phyloP scores from a whole-genome alignment of 2,888 invertebrate genomes.

The Eupithecia exiguata region DNA sequence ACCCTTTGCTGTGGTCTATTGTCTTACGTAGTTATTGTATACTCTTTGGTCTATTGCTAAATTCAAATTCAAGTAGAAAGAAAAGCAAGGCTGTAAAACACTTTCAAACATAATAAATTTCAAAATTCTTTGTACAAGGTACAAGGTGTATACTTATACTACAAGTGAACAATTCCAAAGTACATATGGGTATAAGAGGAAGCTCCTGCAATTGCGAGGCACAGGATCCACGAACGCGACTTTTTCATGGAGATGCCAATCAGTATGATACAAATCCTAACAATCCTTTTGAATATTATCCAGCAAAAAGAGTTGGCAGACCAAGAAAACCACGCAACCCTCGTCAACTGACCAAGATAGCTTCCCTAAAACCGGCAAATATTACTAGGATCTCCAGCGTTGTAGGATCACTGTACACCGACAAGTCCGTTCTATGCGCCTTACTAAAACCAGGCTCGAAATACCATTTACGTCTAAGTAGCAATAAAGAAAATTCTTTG shows the following conservation, averaged over 20 bases:
- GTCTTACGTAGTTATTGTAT: too few species aligned
- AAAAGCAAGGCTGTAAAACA: not conserved
- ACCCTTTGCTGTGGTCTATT: too few species aligned
- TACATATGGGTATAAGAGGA: not conserved
- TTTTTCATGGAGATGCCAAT: not conserved
- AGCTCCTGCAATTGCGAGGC: not conserved
- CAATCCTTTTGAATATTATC: not conserved
- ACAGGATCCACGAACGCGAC: not conserved
- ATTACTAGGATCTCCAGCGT: not conserved
- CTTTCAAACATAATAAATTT: not conserved
- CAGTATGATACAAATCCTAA: not conserved
- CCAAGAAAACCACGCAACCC: slow-evolving; percentile 38
- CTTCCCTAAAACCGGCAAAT: slow-evolving; percentile 23
- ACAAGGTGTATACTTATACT: not conserved
- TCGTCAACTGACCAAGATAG: slow-evolving; percentile 28
- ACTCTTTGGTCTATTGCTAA: too few species aligned
- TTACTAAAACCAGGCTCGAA: slow-evolving; percentile 22
- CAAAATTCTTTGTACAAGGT: not conserved
- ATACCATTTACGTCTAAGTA: slow-evolving; percentile 10
- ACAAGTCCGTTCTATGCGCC: slow-evolving; percentile 24
- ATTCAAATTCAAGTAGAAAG: too few species aligned
- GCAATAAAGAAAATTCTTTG: slow-evolving; percentile 11
- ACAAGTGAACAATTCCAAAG: not conserved
- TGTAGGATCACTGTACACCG: slow-evolving; percentile 19
- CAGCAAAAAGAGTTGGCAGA: slow-evolving; percentile 20